A percentile compares a stretch with the other conserved stretches of the same genome.
These are phyloP conservation scores for Steinernema khuongi DNA, from an alignment of 1,140 invertebrate genomes.

Conservation along the genomic window DNA sequence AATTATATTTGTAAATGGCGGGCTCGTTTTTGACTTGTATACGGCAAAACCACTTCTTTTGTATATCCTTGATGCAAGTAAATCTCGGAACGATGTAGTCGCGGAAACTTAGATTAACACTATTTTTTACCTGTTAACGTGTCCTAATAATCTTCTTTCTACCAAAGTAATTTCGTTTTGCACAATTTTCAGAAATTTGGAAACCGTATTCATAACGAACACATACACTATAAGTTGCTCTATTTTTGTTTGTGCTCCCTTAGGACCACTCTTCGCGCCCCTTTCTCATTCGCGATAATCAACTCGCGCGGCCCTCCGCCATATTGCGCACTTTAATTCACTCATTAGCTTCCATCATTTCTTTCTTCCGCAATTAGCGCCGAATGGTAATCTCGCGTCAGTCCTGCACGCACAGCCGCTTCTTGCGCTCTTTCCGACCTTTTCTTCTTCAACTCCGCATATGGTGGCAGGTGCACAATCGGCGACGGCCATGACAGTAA, in stretches of 20 bases:
- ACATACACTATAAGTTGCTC: not conserved
- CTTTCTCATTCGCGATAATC: not conserved
- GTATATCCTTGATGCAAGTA: too few species aligned
- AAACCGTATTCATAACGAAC: too few species aligned
- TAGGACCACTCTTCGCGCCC: not conserved
- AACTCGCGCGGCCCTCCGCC: conserved; percentile 6
- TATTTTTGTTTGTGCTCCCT: not conserved
- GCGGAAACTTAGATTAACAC: too few species aligned
- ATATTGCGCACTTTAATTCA: conserved; percentile 13
- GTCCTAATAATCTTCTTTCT: too few species aligned
- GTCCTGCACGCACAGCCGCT: not conserved
- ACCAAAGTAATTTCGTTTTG: too few species aligned
- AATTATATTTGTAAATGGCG: too few species aligned
- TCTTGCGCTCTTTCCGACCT: not conserved
- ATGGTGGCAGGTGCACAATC: conserved; percentile 16
- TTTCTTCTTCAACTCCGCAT: not conserved
- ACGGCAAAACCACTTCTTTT: too few species aligned
- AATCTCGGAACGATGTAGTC: too few species aligned
- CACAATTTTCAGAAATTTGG: too few species aligned
- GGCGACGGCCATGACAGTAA: not conserved
- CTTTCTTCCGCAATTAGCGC: conserved; percentile 14
- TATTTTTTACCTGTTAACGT: too few species aligned
- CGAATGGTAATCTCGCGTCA: not conserved
- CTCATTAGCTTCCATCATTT: conserved; percentile 11
- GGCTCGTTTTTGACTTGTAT: too few species aligned